Evolutionary conservation across 2,113 vertebrate species (phyloP), one percentile per base, ranked within the genome.

Genomic region (Nycticebus coucang): DNA sequence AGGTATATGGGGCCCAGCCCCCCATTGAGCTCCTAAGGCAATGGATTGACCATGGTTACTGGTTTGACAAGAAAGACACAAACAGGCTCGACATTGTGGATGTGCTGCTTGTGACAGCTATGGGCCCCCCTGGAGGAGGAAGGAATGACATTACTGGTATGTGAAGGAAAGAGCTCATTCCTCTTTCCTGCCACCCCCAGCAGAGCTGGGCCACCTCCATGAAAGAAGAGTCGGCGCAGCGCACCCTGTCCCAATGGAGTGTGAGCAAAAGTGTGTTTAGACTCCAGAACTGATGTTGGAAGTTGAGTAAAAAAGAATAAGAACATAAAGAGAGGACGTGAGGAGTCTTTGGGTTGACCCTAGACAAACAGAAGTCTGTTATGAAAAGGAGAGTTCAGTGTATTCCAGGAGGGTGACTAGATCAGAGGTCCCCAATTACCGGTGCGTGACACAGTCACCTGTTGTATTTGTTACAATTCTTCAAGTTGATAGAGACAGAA

Each of bases 51-150:
- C 99, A 99, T 0, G 98, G 98, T 80, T 99, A 99, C 97, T 99
- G 99, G 99, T 99, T 99, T 14, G 99, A 99, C 97, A 99, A 98
- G 97, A 99, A 99, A 72, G 99, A 99, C 97, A 98, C 98, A 4
- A 99, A 98, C 59, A 98, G 94, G 62, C 96, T 99, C 35, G 98
- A 98, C 22, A 99, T 99, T 17, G 68, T 97, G 2, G 99, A 99
- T 71, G 86, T 99, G 30, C 97, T 99, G 91, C 98, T 99, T 50
- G 93, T 99, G 94, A 98, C 99, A 28, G 99, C 99, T 15, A 99
- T 99, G 99, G 99, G 99, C 0, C 99, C 99, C n/a, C 99, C 99
- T 62, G 99, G 99, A 90, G 99, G 99, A 92, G 99, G 99, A 95
- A 99, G 99, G 91, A 99, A 99, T 97, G 98, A 99, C 97, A 99